phyloP scores from a whole-genome alignment of 2,888 invertebrate genomes.

The Odontocerum albicorne region DNA sequence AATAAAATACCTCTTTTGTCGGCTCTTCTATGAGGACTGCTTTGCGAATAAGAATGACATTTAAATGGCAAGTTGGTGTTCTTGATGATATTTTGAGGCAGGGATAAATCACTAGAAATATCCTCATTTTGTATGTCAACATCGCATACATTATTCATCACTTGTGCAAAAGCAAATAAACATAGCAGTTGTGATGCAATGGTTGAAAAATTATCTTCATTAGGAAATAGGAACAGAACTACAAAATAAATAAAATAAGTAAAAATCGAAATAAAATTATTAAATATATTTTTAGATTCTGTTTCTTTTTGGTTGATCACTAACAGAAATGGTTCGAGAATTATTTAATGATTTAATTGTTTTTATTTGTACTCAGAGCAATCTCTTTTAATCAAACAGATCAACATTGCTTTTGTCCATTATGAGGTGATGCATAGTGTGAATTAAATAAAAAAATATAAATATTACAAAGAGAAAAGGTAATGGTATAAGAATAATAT shows the following conservation, averaged over 20 bases:
- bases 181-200: conserved; percentile 55
- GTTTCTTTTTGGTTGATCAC: no score
- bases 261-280: no score
- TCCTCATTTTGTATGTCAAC: conserved; percentile 28
- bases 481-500: no score
- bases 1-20: conserved; percentile 41
- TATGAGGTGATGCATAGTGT: no score
- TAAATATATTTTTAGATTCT: no score
- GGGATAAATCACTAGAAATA: conserved; percentile 43
- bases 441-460: no score
- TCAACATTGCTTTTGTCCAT: no score
- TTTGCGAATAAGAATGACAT: conserved; percentile 52
- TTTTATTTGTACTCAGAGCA: no score
- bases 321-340: no score
- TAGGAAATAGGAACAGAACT: conserved; percentile 58
- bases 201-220: conserved; percentile 53
- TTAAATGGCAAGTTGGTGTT: conserved; percentile 52
- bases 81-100: conserved; percentile 49
- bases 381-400: no score
- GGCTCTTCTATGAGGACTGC: conserved; percentile 46
- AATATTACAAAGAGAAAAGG: no score
- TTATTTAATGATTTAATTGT: no score
- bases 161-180: conserved; percentile 53
- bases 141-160: conserved; percentile 43
- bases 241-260: conserved; percentile 36